A percentile compares a stretch with the other conserved stretches of the same genome.
These are phyloP conservation scores for Oreotrochilus melanogaster DNA, from an alignment of 2,113 vertebrate species.

Conservation along the genomic window DNA sequence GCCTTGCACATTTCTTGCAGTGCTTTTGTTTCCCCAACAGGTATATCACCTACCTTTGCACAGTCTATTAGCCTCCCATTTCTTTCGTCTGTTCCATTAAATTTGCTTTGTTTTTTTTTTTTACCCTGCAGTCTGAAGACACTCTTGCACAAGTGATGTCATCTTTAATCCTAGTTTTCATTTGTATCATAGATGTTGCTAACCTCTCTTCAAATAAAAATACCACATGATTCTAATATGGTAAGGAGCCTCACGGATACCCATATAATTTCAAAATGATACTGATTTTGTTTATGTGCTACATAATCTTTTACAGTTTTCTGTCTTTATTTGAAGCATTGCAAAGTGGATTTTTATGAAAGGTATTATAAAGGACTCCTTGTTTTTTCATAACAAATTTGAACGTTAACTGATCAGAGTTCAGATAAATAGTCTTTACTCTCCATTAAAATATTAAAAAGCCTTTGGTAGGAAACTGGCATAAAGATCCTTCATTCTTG, in stretches of 20 bases:
- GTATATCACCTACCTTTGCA: not conserved
- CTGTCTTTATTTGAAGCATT: conserved; percentile 85
- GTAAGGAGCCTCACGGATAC: conserved; percentile 74
- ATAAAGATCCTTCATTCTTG: conserved; percentile 86
- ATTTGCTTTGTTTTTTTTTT: conserved; percentile 38
- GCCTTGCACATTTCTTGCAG: not conserved
- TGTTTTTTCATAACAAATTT: conserved; percentile 86
- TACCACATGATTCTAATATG: conserved; percentile 76
- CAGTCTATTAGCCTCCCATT: conserved; percentile 36
- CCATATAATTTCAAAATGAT: conserved; percentile 81
- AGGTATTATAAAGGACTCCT: conserved; percentile 85
- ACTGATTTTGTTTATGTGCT: conserved; percentile 85
- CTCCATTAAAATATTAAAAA: conserved; percentile 89
- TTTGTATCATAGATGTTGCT: conserved; percentile 76
- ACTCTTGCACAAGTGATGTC: conserved; percentile 70
- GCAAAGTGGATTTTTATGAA: conserved; percentile 88
- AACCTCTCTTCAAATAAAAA: conserved; percentile 81
- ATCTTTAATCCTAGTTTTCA: conserved; percentile 75
- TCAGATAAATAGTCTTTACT: conserved; percentile 88
- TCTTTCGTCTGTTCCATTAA: conserved; percentile 63
- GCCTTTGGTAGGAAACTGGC: conserved; percentile 83
- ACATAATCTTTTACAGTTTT: conserved; percentile 85
- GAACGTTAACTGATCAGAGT: conserved; percentile 86
- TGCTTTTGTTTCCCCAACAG: conserved; percentile 28
- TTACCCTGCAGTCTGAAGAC: conserved; percentile 21